phyloP scores from a whole-genome alignment of 2,888 invertebrate genomes.

The Abrostola tripartita region DNA sequence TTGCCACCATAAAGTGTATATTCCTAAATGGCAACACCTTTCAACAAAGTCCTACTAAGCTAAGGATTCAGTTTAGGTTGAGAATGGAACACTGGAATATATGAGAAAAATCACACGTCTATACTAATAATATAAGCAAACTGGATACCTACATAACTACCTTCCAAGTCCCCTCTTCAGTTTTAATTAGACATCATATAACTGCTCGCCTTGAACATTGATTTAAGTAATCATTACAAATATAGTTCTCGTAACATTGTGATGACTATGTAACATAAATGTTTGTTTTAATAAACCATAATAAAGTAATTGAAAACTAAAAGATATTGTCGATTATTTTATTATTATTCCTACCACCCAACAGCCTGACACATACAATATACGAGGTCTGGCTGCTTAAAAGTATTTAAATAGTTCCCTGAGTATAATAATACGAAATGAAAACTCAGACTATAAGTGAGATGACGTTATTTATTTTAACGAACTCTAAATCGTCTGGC shows the following conservation, averaged over 20 bases:
- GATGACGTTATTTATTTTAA: too few species aligned
- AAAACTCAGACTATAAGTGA: too few species aligned
- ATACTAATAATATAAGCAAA: not conserved
- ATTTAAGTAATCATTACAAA: slow-evolving; percentile 52
- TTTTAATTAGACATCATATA: slow-evolving; percentile 29
- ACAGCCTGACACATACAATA: too few species aligned
- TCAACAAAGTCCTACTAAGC: not conserved
- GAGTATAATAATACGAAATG: too few species aligned
- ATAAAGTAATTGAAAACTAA: slow-evolving; percentile 60
- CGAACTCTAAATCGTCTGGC: too few species aligned
- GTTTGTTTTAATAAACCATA: slow-evolving; percentile 72
- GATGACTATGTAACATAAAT: slow-evolving; percentile 67
- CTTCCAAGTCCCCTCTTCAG: not conserved
- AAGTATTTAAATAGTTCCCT: too few species aligned
- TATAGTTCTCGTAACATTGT: slow-evolving; percentile 56
- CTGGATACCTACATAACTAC: not conserved
- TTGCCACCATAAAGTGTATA: not conserved
- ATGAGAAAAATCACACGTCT: not conserved
- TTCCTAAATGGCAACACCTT: slow-evolving; percentile 5
- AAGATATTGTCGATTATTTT: too few species aligned
- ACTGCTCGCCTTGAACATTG: slow-evolving; percentile 43
- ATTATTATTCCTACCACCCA: too few species aligned
- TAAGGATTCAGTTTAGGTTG: not conserved
- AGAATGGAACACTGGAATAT: not conserved
- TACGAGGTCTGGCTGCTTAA: too few species aligned